Base-by-base conservation (phyloP, 2,113 vertebrate genomes). In the Catagonus wagneri region DNA sequence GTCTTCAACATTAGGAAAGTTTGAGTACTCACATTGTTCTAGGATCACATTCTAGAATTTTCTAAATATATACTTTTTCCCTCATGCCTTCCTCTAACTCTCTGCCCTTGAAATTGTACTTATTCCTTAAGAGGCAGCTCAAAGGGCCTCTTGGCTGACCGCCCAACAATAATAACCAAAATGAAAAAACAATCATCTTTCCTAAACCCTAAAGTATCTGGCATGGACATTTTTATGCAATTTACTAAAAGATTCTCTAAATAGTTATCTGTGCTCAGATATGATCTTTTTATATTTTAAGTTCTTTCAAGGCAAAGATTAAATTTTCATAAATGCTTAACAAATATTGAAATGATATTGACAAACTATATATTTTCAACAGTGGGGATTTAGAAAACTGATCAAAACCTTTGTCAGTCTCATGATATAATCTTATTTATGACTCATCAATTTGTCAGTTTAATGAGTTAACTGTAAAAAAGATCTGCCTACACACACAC, bases 351-450 rank as follows among this genome's bases (percentile, higher is more conserved):
- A 86, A 68, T 95, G 69, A 90, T 74, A 63, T 10, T 83, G 25
- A 54, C 10, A 92, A 78, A 92, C n/a, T 95, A 68, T 61, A 2
- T 68, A 92, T 80, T 90, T 95, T 8, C n/a, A 96, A 69, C 20
- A 84, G 6, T 34, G 19, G 72, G 20, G 85, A 91, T 85, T 66
- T 72, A 87, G 36, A 69, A 76, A 80, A 92, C 17, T 34, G n/a
- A 34, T 60, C 23, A 87, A 90, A 89, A 93, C 3, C 74, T 96
- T 81, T 58, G 23, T 36, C 11, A 74, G 52, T 65, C 60, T 75
- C 17, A 63, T 94, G 39, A 69, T 52, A 90, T 36, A 58, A 84
- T 29, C n/a, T 93, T 65, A 88, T 63, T 92, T 91, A 90, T 60
- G 52, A 88, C 63, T 29, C 92, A 36, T 44, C 65, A 93, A 54